phyloP scores from a whole-genome alignment of 2,113 vertebrate species.

The Elanoides forficatus region DNA sequence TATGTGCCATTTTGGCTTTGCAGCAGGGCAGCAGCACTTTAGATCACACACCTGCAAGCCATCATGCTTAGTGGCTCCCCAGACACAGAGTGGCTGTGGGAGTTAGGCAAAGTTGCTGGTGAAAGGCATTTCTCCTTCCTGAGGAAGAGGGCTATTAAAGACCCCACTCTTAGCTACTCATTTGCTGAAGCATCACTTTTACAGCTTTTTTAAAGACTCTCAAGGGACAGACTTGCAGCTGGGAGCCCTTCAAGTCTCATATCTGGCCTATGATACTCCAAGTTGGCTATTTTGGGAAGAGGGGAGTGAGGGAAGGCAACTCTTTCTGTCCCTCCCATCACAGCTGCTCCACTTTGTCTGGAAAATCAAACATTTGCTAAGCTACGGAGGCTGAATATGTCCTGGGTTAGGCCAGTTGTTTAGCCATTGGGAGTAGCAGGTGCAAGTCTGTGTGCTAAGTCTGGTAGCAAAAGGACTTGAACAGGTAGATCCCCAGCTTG shows the following conservation, averaged over 20 bases:
- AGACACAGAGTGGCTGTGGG: not conserved
- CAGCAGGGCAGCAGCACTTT: not conserved
- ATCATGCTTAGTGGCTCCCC: not conserved
- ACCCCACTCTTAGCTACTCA: not conserved
- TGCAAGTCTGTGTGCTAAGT: not conserved
- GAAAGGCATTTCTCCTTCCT: not conserved
- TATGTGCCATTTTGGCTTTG: not conserved
- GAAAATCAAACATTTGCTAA: not conserved
- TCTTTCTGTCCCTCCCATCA: not conserved
- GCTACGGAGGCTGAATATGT: not conserved
- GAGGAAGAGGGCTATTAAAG: not conserved
- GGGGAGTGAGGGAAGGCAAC: not conserved
- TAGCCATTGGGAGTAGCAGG: not conserved
- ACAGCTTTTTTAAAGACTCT: not conserved
- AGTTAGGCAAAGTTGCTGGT: not conserved
- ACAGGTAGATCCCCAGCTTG: not conserved
- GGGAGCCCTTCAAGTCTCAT: slow-evolving; percentile 36
- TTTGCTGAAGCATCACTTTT: slow-evolving; percentile 12
- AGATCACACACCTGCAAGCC: not conserved
- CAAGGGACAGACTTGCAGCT: slow-evolving; percentile 20
- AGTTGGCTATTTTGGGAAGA: slow-evolving; percentile 20
- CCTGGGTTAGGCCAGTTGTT: not conserved
- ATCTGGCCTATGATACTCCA: not conserved
- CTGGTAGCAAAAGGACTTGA: not conserved
- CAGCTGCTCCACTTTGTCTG: not conserved